phyloP scores from a whole-genome alignment of 1,140 invertebrate species.

The Achatina immaculata region DNA sequence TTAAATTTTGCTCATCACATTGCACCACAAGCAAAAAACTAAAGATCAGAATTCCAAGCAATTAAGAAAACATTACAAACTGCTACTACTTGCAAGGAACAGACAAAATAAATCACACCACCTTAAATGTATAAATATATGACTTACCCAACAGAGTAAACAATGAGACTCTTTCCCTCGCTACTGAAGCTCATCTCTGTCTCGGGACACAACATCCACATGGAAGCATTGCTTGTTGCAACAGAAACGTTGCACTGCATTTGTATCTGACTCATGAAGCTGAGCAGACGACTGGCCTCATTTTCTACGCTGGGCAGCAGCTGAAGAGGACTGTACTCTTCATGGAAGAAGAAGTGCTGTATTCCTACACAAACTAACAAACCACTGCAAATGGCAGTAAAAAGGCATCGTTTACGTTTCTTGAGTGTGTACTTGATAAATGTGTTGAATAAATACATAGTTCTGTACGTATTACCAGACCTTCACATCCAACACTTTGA shows the following conservation, averaged over 20 bases:
- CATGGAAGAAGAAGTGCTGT: conserved; percentile 60
- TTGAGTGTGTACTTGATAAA: conserved; percentile 26
- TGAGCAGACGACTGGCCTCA: conserved; percentile 63
- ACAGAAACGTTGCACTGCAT: conserved; percentile 64
- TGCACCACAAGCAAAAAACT: too few species aligned
- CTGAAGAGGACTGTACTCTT: conserved; percentile 62
- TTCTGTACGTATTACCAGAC: too few species aligned
- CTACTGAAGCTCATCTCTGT: conserved; percentile 50
- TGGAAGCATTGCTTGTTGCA: conserved; percentile 55
- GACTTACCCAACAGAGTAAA: conserved; percentile 65
- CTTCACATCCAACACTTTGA: too few species aligned
- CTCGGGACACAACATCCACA: conserved; percentile 63
- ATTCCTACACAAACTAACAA: conserved; percentile 42
- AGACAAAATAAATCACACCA: too few species aligned
- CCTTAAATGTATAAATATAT: neutral
- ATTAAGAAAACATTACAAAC: neutral
- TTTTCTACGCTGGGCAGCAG: conserved; percentile 63
- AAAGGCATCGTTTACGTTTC: conserved; percentile 11
- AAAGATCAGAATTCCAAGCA: neutral
- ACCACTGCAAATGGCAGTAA: neutral
- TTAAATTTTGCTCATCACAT: too few species aligned
- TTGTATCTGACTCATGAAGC: conserved; percentile 64
- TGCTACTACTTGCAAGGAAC: neutral
- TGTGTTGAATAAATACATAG: conserved; percentile 20
- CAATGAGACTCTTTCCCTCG: too few species aligned